A percentile compares a stretch with the other conserved stretches of the same genome.
Conservation (phyloP, 2,797 vertebrate genomes). For the Poecile montanus region DNA sequence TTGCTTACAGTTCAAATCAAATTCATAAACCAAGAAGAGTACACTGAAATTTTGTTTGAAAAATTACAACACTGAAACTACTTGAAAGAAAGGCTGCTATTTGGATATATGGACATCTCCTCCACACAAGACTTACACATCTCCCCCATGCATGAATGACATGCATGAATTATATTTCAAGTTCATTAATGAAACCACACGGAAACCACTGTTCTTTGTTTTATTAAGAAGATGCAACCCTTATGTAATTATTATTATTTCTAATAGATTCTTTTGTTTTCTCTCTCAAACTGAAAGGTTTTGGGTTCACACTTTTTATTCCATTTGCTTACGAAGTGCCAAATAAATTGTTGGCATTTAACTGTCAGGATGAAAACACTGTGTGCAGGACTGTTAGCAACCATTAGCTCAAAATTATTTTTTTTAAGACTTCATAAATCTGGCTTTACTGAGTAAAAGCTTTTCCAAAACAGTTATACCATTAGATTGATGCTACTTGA, state of each 20-base stretch:
- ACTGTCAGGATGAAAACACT: neutral
- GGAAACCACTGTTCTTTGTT: neutral
- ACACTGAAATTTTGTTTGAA: neutral
- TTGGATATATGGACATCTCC: neutral
- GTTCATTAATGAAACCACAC: neutral
- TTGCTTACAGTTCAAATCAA: neutral
- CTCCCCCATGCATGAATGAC: neutral
- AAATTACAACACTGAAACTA: neutral
- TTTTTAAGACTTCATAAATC: neutral
- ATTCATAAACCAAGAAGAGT: neutral
- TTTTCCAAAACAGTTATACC: neutral
- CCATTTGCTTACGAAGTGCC: neutral
- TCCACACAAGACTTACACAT: neutral
- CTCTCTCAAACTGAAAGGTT: neutral
- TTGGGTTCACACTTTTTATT: neutral
- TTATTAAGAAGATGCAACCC: neutral
- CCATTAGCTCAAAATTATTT: neutral
- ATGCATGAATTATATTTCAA: neutral
- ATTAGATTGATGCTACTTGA: neutral
- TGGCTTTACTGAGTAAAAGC: neutral
- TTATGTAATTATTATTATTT: neutral
- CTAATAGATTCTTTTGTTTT: neutral
- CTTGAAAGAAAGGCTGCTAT: neutral
- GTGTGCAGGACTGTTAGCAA: neutral
- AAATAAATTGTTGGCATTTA: neutral